A percentile compares a stretch with the other conserved stretches of the same genome.
These are phyloP conservation scores for Temnothorax longispinosus DNA, from an alignment of 1,140 invertebrate genomes.

Conservation along the genomic window DNA sequence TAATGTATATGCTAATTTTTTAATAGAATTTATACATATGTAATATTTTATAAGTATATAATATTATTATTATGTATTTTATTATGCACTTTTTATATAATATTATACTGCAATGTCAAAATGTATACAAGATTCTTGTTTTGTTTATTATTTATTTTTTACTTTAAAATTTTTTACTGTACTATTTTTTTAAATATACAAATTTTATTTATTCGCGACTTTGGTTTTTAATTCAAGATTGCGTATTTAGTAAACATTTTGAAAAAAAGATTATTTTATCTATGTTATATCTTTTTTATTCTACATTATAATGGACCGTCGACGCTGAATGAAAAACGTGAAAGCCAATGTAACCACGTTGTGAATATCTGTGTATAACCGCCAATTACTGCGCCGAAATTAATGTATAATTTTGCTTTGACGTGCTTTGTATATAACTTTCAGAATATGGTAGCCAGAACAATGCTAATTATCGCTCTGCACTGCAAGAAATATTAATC, in stretches of 20 bases:
- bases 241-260: not conserved
- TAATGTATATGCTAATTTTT: not conserved
- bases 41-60: not conserved
- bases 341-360: slow-evolving; percentile 36
- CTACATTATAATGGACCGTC: slow-evolving; percentile 23
- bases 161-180: not conserved
- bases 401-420: slow-evolving; percentile 53
- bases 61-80: not conserved
- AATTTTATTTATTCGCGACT: not conserved
- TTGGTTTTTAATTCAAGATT: not conserved
- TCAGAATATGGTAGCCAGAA: slow-evolving; percentile 27
- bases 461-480: slow-evolving; percentile 49
- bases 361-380: slow-evolving; percentile 42
- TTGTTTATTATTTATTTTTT: not conserved
- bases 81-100: not conserved
- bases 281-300: slow-evolving; percentile 11
- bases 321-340: slow-evolving; percentile 38
- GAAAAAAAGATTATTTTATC: not conserved
- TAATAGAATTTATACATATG: not conserved
- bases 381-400: slow-evolving; percentile 44
- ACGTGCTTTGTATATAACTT: slow-evolving; percentile 53
- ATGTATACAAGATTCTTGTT: not conserved
- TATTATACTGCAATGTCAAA: not conserved
- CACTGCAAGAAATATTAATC: slow-evolving; percentile 53
- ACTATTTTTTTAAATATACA: not conserved